Base-by-base conservation (phyloP, 2,113 vertebrate genomes). In the Epinephelus fuscoguttatus region DNA sequence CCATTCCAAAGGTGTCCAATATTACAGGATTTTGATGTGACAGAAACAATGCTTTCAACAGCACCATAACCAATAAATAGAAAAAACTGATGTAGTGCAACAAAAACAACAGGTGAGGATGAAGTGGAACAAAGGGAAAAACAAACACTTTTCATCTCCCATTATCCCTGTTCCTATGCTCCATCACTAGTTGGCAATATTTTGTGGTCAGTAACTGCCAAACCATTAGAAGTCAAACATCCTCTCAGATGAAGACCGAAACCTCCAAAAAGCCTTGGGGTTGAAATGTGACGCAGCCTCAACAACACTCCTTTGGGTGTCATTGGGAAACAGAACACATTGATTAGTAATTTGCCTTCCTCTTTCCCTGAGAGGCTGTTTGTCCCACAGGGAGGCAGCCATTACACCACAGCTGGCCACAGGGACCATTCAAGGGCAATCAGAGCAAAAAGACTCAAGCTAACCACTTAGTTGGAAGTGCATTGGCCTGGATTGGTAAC, bases 351-450 rank as follows among this genome's bases (percentile, higher is more conserved):
- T 84, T 84, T 82, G 85, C 90, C 81, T 81, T 78, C 71, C 71
- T 67, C 17, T 69, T 73, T 87, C 83, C 84, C 67, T 81, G 75
- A 89, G 89, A 87, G 86, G 81, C 61, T 85, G 86, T 89, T 91
- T 92, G 72, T 88, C 70, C 91, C 88, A 79, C 21, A 82, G 88
- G 84, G 71, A 88, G 75, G 85, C 78, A 52, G 67, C 73, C 40
- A 40, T 88, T 89, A 75, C 89, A 91, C 90, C 87, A 66, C 92
- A 84, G 69, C 50, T 47, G 81, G 83, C 92, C 78, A 71, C 53
- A 19, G 90, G 89, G 92, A 91, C 69, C 86, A 73, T 90, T 93
- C 84, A 87, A 89, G 84, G 84, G 70, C 85, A 89, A 87, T 90
- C 85, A 68, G 75, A 89, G 63, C 75, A 89, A 83, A 90, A 76